Percentiles rank a stretch among this genome's conserved stretches.
Evolutionary conservation across 2,797 vertebrate species (phyloP).

Genomic region (Propithecus deckenii): DNA sequence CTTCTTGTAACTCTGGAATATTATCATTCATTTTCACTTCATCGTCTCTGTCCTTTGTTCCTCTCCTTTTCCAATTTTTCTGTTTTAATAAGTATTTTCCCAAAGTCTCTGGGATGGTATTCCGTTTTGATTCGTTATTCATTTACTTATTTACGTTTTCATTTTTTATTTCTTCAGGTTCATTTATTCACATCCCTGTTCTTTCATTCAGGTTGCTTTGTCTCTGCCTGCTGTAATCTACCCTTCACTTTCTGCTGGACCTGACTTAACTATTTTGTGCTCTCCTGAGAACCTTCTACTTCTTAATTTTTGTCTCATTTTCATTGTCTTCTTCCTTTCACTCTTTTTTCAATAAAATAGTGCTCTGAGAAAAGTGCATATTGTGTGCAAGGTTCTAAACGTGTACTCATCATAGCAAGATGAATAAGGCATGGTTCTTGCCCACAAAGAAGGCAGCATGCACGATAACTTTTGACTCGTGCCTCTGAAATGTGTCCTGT

Average conservation of each 20-base stretch:
- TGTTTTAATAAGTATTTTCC: not conserved
- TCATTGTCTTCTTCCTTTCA: not conserved
- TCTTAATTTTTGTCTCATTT: not conserved
- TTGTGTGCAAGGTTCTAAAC: not conserved
- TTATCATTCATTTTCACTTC: not conserved
- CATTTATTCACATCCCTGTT: not conserved
- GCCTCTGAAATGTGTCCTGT: not conserved
- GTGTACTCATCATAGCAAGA: not conserved
- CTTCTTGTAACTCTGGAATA: not conserved
- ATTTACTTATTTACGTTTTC: not conserved
- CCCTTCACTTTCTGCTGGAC: not conserved
- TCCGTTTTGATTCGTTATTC: not conserved
- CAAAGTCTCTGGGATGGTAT: not conserved
- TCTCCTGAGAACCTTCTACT: not conserved
- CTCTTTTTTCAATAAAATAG: slow-evolving; percentile 14
- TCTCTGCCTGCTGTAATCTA: not conserved
- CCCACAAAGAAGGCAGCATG: not conserved
- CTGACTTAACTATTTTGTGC: not conserved
- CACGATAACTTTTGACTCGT: not conserved
- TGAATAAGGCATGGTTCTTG: not conserved
- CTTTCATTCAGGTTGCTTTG: not conserved
- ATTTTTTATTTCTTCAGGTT: not conserved
- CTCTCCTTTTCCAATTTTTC: not conserved
- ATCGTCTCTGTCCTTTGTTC: not conserved
- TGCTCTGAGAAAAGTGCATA: not conserved